A percentile compares a stretch with the other conserved stretches of the same genome.
Conservation (phyloP, 1,140 invertebrate genomes). For the Drosophila bocqueti region DNA sequence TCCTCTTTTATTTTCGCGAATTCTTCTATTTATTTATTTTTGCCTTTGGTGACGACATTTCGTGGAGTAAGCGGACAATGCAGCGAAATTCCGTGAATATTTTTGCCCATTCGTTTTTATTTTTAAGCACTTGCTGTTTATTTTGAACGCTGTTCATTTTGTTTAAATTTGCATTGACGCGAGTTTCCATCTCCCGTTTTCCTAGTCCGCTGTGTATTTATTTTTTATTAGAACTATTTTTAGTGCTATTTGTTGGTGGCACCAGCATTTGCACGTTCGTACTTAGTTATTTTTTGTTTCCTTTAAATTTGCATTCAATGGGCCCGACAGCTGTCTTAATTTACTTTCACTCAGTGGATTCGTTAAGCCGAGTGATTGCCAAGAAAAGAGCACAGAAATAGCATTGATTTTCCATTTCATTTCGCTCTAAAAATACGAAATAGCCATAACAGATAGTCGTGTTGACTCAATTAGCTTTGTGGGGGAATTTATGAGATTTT, state of each 20-base stretch:
- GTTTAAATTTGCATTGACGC: slow-evolving; percentile 61
- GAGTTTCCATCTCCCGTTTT: background rate
- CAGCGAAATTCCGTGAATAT: slow-evolving; percentile 65
- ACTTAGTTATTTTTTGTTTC: slow-evolving; percentile 13
- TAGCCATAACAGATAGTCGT: slow-evolving; percentile 17
- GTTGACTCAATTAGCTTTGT: slow-evolving; percentile 69
- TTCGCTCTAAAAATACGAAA: slow-evolving; percentile 62
- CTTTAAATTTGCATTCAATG: slow-evolving; percentile 44
- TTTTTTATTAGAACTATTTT: slow-evolving; percentile 61
- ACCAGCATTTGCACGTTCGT: slow-evolving; percentile 16
- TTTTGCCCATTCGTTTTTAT: slow-evolving; percentile 59
- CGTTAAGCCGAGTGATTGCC: slow-evolving; percentile 39
- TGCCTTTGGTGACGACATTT: slow-evolving; percentile 58
- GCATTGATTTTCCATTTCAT: slow-evolving; percentile 58
- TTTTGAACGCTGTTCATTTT: slow-evolving; percentile 64
- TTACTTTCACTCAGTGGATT: slow-evolving; percentile 45
- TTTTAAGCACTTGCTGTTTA: slow-evolving; percentile 66
- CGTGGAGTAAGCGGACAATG: slow-evolving; percentile 38
- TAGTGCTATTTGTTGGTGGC: slow-evolving; percentile 30
- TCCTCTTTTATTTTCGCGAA: slow-evolving; percentile 24
- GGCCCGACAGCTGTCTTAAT: slow-evolving; percentile 46
- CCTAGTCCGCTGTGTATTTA: slow-evolving; percentile 49
- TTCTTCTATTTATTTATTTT: slow-evolving; percentile 43
- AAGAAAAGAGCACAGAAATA: slow-evolving; percentile 51
- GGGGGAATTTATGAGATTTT: slow-evolving; percentile 57